Percentiles rank a stretch among this genome's conserved stretches.
Conservation (phyloP, 2,113 vertebrate genomes). For the Leiothrix lutea region DNA sequence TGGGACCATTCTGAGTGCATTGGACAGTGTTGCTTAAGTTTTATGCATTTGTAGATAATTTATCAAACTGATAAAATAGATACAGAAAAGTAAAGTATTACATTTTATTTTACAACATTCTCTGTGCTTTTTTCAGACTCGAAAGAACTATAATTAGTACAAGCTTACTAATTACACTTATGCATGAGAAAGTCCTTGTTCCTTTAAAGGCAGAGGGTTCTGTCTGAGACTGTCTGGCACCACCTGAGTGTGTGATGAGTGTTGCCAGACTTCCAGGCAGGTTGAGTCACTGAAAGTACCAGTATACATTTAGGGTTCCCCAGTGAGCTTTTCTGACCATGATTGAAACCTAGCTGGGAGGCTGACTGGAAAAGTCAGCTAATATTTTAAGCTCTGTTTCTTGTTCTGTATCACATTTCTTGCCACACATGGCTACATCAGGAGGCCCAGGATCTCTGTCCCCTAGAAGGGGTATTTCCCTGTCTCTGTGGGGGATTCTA, state of each 20-base stretch:
- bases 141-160: neutral
- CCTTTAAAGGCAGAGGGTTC: neutral
- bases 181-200: neutral
- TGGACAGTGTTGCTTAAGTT: constrained; percentile 14
- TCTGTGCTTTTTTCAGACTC: constrained; percentile 38
- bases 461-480: neutral
- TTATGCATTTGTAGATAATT: constrained; percentile 47
- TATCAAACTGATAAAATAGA: constrained; percentile 9
- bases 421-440: neutral
- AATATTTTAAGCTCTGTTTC: neutral
- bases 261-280: neutral
- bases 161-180: neutral
- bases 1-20: constrained; percentile 15
- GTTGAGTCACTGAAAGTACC: neutral
- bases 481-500: neutral
- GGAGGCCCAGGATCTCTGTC: neutral
- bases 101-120: constrained; percentile 34
- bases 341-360: neutral
- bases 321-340: neutral
- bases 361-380: neutral
- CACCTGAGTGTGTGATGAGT: neutral
- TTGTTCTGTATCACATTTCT: neutral
- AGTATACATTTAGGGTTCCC: neutral
- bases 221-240: neutral
- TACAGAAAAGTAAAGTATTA: constrained; percentile 48